A percentile compares a stretch with the other conserved stretches of the same genome.
These are phyloP conservation scores for Drosophila subobscura DNA, from an alignment of 1,140 invertebrate genomes.

Conservation along the genomic window DNA sequence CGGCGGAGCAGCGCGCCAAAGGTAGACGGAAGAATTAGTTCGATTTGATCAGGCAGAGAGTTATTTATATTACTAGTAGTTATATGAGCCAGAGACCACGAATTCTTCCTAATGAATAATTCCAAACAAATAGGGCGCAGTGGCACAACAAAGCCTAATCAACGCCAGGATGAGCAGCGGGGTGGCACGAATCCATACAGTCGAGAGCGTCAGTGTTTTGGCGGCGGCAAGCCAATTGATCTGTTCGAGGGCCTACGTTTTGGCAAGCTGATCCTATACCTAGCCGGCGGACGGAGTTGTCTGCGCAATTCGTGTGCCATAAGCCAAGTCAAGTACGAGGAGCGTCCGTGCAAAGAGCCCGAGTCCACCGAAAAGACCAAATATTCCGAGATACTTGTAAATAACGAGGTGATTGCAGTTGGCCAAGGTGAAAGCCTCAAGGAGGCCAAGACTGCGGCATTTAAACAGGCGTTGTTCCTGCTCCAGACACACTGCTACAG, in stretches of 20 bases:
- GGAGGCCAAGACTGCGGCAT: conserved; percentile 83
- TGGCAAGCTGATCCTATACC: conserved; percentile 50
- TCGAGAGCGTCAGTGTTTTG: conserved; percentile 53
- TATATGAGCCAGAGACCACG: conserved; percentile 59
- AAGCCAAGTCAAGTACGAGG: conserved; percentile 52
- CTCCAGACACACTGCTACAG: conserved; percentile 85
- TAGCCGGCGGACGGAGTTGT: conserved; percentile 66
- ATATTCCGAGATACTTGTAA: conserved; percentile 65
- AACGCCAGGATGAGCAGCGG: conserved; percentile 4
- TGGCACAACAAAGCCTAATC: conserved; percentile 3
- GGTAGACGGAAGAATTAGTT: conserved; percentile 84
- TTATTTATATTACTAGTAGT: conserved; percentile 56
- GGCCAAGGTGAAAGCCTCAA: conserved; percentile 79
- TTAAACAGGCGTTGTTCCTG: conserved; percentile 76
- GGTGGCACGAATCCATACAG: conserved; percentile 10
- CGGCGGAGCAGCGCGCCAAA: conserved; percentile 89
- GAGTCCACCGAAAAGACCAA: conserved; percentile 23
- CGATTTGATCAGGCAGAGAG: conserved; percentile 23
- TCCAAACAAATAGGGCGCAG: conserved; percentile 63
- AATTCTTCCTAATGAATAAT: conserved; percentile 55
- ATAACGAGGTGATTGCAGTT: conserved; percentile 73
- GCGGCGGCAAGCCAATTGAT: conserved; percentile 57
- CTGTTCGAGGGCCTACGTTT: conserved; percentile 58
- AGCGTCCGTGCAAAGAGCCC: conserved; percentile 25
- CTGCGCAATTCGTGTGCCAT: conserved; percentile 53